phyloP scores from a whole-genome alignment of 2,113 vertebrate genomes.

The Leptobrachium ailaonicum region DNA sequence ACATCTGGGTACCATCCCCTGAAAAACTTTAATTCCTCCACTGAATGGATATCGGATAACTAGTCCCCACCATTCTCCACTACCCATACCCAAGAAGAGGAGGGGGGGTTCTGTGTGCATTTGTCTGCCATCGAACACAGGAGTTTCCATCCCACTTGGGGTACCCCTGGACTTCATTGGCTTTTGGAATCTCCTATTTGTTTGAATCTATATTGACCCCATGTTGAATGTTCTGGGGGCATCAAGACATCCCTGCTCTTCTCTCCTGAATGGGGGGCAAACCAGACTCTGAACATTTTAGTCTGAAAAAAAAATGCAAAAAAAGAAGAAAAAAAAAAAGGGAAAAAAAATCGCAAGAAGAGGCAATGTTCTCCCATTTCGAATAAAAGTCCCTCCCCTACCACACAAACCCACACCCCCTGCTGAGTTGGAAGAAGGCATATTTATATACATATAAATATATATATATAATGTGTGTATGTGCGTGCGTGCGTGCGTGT shows the following conservation, averaged over 20 bases:
- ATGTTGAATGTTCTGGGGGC: slow-evolving; percentile 30
- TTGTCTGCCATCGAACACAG: slow-evolving; percentile 69
- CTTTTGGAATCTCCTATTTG: slow-evolving; percentile 30
- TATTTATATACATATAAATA: slow-evolving; percentile 45
- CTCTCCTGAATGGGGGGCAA: slow-evolving; percentile 4
- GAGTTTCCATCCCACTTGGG: slow-evolving; percentile 67
- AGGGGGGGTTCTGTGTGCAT: slow-evolving; percentile 53
- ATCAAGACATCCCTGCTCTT: slow-evolving; percentile 17
- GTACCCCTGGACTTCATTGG: slow-evolving; percentile 68
- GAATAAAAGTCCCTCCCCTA: not conserved
- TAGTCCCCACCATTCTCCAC: slow-evolving; percentile 40
- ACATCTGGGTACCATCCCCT: slow-evolving; percentile 97
- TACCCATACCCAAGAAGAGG: slow-evolving; percentile 13
- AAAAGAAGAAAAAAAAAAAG: not conserved
- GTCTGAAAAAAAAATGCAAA: slow-evolving; percentile 19
- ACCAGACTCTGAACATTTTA: slow-evolving; percentile 39
- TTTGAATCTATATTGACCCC: slow-evolving; percentile 26
- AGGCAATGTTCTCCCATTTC: slow-evolving; percentile 10
- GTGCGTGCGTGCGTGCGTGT: slow-evolving; percentile 41
- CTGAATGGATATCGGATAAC: slow-evolving; percentile 12
- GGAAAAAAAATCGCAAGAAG: not conserved
- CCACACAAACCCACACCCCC: slow-evolving; percentile 13
- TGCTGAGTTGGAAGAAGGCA: slow-evolving; percentile 46
- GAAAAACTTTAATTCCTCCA: slow-evolving; percentile 93
- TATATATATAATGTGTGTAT: slow-evolving; percentile 35